These are phyloP conservation scores for Acheta domesticus DNA, from an alignment of 2,888 invertebrate species.

Conservation along the genomic window DNA sequence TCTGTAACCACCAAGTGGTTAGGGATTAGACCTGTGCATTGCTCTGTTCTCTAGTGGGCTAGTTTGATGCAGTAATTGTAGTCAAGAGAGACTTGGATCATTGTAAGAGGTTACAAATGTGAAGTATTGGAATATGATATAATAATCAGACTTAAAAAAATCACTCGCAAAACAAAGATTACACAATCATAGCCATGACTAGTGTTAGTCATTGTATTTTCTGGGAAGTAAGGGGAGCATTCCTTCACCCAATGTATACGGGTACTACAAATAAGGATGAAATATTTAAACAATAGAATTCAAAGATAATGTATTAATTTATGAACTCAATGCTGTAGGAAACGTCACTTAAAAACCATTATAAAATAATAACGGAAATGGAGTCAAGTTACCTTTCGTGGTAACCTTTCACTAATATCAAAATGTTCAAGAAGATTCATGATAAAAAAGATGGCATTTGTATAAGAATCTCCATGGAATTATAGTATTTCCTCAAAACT, in stretches of 20 bases:
- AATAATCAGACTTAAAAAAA: neutral
- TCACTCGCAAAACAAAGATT: constrained; percentile 5
- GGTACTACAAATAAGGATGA: neutral
- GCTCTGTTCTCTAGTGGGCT: too few species aligned
- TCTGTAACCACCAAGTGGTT: too few species aligned
- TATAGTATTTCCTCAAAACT: neutral
- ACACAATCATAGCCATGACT: neutral
- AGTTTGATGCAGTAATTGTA: too few species aligned
- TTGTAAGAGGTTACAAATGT: too few species aligned
- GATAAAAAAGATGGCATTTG: neutral
- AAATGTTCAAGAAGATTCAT: neutral
- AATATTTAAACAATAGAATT: neutral
- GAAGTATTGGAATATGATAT: neutral
- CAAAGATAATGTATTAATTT: neutral
- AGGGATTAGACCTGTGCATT: too few species aligned
- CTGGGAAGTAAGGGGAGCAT: neutral
- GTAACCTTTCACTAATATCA: constrained; percentile 9
- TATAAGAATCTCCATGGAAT: neutral
- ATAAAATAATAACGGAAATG: neutral
- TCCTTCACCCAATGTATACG: neutral
- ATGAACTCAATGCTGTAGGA: neutral
- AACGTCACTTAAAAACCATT: neutral
- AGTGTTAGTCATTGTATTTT: constrained; percentile 1
- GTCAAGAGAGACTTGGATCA: too few species aligned
- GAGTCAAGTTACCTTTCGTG: neutral